Base-by-base conservation (phyloP, 2,888 invertebrate genomes). In the Drosophila emarginata region DNA sequence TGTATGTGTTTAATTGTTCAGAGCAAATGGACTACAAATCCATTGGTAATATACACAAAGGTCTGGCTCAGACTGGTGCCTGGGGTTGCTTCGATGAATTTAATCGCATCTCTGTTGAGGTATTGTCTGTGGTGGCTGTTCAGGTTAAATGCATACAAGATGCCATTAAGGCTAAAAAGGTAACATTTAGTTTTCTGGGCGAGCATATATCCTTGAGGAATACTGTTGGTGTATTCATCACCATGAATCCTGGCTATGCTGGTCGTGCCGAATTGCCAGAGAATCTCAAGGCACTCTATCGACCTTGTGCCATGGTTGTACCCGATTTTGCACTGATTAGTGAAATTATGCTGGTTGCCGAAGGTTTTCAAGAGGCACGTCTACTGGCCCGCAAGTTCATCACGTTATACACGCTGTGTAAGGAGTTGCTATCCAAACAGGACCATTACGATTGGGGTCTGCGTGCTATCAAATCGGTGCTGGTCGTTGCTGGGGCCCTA, bases 11-110 rank as follows among this genome's bases (percentile, higher is more conserved):
- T 92, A 98, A 98, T 91, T 98, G 98, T 91, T 98, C 98, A 0
- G 98, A 98, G 91, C 98, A 98, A 93, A 98, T 98, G 98, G 98
- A 98, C 92, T 98, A 98, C 92, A 97, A 97, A 92, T 97, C 97
- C 1, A 96, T 97, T 79, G 98, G 97, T 26, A 97, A 97, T 91
- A 98, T 98, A 91, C 98, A 97, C 92, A 98, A 98, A 93, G 98
- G 94, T 90, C 73, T 91, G n/a, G 85, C 91, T 6, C 91, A 91
- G 59, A 90, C 90, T 0, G 98, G 98, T 0, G 97, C 97, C 9
- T 98, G 98, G 98, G 98, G 98, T 36, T 98, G 98, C 90, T 98
- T 98, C 91, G 98, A 98, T 90, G 98, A 98, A 91, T 98, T 98
- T 91, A 98, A 98, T 92, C 94, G 98, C 65, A 98, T 98, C 85